Percentiles rank a stretch among this genome's conserved stretches.
These are phyloP conservation scores for Boloria selene DNA, from an alignment of 2,888 invertebrate genomes.

Conservation along the genomic window DNA sequence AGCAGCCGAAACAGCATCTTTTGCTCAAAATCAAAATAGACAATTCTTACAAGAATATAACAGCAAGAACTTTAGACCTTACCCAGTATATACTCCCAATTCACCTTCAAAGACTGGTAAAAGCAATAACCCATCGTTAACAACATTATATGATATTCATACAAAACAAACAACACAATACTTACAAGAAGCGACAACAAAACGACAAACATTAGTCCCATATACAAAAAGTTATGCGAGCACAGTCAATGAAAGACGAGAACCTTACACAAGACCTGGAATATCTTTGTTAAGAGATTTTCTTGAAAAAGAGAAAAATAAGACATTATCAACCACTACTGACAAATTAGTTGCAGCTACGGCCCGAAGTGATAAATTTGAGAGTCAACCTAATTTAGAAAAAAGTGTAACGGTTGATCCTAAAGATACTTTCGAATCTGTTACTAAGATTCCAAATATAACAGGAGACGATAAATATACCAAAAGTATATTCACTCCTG, in stretches of 20 bases:
- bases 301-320: conserved; percentile 70
- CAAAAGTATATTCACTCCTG: conserved; percentile 56
- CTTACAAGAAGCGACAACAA: conserved; percentile 57
- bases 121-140: conserved; percentile 68
- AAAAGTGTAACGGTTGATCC: conserved; percentile 54
- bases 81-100: conserved; percentile 72
- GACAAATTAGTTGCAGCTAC: conserved; percentile 56
- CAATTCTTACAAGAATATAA: conserved; percentile 71
- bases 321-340: conserved; percentile 55
- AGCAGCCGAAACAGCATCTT: conserved; percentile 89
- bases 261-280: conserved; percentile 76
- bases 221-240: conserved; percentile 68
- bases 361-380: conserved; percentile 51
- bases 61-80: conserved; percentile 69
- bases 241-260: conserved; percentile 55
- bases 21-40: conserved; percentile 81
- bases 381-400: conserved; percentile 44
- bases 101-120: conserved; percentile 54
- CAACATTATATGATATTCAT: conserved; percentile 72
- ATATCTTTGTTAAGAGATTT: conserved; percentile 68
- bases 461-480: conserved; percentile 53
- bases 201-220: conserved; percentile 69
- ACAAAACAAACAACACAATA: conserved; percentile 54
- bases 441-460: conserved; percentile 68
- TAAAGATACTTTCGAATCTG: conserved; percentile 66